Evolutionary conservation across 2,113 vertebrate genomes (phyloP), one percentile per base, ranked within the genome.

Genomic region (Tinamus guttatus): DNA sequence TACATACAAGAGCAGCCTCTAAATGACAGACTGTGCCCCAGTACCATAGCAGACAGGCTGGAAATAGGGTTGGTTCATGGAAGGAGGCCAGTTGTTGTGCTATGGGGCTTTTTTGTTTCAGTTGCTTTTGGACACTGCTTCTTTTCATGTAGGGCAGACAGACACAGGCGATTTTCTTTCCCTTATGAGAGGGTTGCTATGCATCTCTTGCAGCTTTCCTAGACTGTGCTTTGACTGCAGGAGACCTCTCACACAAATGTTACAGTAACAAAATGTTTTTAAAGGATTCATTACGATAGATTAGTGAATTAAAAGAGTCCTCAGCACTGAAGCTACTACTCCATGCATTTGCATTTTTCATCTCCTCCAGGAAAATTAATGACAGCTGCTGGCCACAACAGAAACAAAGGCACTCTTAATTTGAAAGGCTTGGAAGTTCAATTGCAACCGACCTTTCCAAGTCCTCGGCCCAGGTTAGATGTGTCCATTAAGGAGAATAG

Each of bases 71-170:
- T 47, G 6, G 52, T 34, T 64, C 49, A 3, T 97, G 94, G 95
- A 96, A 87, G 21, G 9, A 18, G 67, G 96, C 97, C 97, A 97
- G 89, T 22, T 90, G 91, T 80, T 92, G 90, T 95, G 95, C 92
- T 93, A 20, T 9, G 47, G 79, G 65, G 14, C 67, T 80, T 32
- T 89, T 88, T 70, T 93, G 54, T 58, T 58, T 32, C 16, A 16
- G 96, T 88, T 87, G 88, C 65, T 94, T 95, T 34, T 38, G 96
- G 81, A 95, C 95, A 97, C 91, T 93, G 94, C 78, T 71, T 77
- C 93, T 90, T 96, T 95, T 96, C 95, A 97, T 34, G 51, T 8
- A 38, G 19, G 30, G 24, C 84, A 93, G 94, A 96, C 94, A 87
- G 93, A 89, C 7, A 76, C 87, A 78, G 90, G 75, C 87, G 92